These are phyloP conservation scores for Galaxea fascicularis DNA, from an alignment of 92 coral and sea anemone species.

Conservation along the genomic window DNA sequence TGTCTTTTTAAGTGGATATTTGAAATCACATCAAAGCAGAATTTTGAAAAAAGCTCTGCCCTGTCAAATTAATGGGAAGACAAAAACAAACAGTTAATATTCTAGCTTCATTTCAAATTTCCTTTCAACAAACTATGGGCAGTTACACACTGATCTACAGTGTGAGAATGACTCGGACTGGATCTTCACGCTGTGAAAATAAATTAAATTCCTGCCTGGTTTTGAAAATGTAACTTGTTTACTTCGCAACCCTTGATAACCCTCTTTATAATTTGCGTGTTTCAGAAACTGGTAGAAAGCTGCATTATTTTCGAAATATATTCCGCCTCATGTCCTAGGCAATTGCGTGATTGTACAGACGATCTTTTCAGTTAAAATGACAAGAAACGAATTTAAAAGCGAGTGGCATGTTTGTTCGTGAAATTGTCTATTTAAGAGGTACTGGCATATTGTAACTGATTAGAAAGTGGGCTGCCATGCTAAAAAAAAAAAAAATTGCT, in stretches of 20 bases:
- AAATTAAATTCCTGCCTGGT: not conserved
- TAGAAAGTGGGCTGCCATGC: not conserved
- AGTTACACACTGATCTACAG: not conserved
- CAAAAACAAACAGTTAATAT: not conserved
- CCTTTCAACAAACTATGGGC: not conserved
- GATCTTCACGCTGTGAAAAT: not conserved
- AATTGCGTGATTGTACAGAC: no score
- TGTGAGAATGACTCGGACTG: not conserved
- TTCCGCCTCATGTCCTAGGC: no score
- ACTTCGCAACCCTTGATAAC: not conserved
- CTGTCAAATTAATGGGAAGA: no score
- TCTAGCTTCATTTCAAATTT: not conserved
- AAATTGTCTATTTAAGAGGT: not conserved
- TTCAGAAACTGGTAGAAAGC: no score
- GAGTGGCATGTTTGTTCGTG: not conserved
- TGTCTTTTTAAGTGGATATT: not conserved
- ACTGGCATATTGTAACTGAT: constrained; percentile 5
- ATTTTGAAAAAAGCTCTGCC: not conserved
- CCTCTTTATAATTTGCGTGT: not conserved
- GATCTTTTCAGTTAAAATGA: no score
- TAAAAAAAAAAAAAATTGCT: not conserved
- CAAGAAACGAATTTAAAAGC: no score
- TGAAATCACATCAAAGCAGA: not conserved
- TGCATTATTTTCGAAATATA: no score
- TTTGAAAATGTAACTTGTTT: not conserved